A percentile compares a stretch with the other conserved stretches of the same genome.
Conservation (phyloP, 1,140 invertebrate species). For the Dinoponera quadriceps region DNA sequence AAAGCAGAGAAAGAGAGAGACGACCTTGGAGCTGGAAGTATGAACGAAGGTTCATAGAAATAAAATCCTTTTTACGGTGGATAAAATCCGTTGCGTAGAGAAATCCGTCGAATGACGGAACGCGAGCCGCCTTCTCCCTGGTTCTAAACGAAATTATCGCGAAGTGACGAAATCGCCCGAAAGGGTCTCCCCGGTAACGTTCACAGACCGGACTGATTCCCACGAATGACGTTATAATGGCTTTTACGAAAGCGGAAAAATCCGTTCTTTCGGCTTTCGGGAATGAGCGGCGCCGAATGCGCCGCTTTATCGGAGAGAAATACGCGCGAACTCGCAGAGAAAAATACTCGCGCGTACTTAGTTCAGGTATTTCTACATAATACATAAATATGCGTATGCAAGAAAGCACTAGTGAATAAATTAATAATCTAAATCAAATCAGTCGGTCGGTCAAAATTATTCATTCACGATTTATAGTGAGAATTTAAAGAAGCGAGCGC, state of each 20-base stretch:
- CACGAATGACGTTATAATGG: slow-evolving; percentile 63
- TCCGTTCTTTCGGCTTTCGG: slow-evolving; percentile 17
- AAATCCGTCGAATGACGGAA: slow-evolving; percentile 26
- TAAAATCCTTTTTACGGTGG: not conserved
- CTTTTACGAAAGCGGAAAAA: slow-evolving; percentile 59
- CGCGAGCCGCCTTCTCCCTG: slow-evolving; percentile 32
- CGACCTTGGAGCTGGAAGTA: not conserved
- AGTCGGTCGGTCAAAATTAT: too few species aligned
- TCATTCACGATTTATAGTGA: too few species aligned
- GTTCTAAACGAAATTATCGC: slow-evolving; percentile 57
- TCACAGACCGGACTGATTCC: slow-evolving; percentile 56
- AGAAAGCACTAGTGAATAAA: too few species aligned
- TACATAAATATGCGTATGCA: too few species aligned
- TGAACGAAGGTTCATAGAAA: not conserved
- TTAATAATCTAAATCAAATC: too few species aligned
- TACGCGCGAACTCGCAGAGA: not conserved
- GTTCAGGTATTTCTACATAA: too few species aligned
- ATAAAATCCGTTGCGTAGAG: not conserved
- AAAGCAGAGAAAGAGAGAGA: not conserved
- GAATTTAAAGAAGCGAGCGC: too few species aligned
- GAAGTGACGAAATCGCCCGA: slow-evolving; percentile 55
- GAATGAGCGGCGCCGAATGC: not conserved
- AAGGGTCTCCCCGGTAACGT: slow-evolving; percentile 56
- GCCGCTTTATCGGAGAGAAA: too few species aligned
- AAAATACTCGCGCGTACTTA: not conserved